These are phyloP conservation scores for Heterochromis multidens DNA, from an alignment of 2,113 vertebrate species.

Conservation along the genomic window DNA sequence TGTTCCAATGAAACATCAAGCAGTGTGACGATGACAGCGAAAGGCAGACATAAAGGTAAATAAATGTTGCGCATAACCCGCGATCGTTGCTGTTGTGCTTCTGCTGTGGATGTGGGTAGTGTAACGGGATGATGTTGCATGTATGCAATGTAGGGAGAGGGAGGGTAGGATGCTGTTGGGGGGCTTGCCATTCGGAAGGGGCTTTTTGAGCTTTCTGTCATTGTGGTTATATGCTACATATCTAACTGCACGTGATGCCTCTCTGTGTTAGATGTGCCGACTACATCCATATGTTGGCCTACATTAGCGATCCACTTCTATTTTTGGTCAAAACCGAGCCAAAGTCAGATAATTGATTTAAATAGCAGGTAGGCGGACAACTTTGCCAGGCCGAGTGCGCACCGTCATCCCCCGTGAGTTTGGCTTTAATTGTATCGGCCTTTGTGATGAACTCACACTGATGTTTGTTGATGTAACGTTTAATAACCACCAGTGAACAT, in stretches of 20 bases:
- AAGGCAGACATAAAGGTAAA: slow-evolving; percentile 84
- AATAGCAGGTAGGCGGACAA: slow-evolving; percentile 23
- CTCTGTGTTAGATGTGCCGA: background rate
- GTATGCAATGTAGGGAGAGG: slow-evolving; percentile 12
- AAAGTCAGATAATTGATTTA: slow-evolving; percentile 21
- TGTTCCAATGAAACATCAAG: slow-evolving; percentile 77
- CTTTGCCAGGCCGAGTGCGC: slow-evolving; percentile 42
- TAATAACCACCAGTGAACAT: background rate
- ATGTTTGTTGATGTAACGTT: background rate
- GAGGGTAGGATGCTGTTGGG: slow-evolving; percentile 21
- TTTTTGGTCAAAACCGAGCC: slow-evolving; percentile 8
- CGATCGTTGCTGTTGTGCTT: slow-evolving; percentile 11
- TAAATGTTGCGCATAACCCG: background rate
- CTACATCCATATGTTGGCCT: slow-evolving; percentile 29
- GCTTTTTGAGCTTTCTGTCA: slow-evolving; percentile 10
- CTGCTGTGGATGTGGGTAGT: slow-evolving; percentile 33
- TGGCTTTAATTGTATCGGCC: background rate
- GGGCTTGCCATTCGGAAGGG: slow-evolving; percentile 18
- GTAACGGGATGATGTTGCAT: slow-evolving; percentile 54
- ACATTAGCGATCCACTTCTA: slow-evolving; percentile 24
- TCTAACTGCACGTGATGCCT: background rate
- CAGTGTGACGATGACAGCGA: slow-evolving; percentile 81
- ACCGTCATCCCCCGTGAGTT: background rate
- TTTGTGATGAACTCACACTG: background rate
- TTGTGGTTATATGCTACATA: background rate